These are phyloP conservation scores for Alcis repandata DNA, from an alignment of 2,888 invertebrate genomes.

Conservation along the genomic window DNA sequence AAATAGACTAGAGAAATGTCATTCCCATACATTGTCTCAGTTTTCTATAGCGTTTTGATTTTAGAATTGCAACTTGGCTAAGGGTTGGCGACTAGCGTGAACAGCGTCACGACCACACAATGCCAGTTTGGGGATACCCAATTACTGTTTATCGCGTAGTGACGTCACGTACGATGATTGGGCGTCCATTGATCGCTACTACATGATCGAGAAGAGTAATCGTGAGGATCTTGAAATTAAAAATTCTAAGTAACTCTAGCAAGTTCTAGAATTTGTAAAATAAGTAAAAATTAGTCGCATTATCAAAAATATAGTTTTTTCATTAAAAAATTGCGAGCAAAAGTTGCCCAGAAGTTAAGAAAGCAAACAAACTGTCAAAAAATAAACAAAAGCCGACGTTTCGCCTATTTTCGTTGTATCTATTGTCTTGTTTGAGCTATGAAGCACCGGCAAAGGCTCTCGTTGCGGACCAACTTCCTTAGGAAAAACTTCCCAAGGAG, in stretches of 20 bases:
- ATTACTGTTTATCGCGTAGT: too few relatives aligned
- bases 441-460: conserved; percentile 58
- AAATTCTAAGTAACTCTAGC: neutral
- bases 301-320: neutral
- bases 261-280: too few relatives aligned
- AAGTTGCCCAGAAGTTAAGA: conserved; percentile 47
- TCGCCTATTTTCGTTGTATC: conserved; percentile 65
- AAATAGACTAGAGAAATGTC: too few relatives aligned
- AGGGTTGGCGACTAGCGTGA: too few relatives aligned
- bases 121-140: too few relatives aligned
- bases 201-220: too few relatives aligned
- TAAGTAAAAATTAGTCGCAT: neutral
- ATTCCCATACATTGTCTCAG: too few relatives aligned
- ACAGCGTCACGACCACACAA: too few relatives aligned
- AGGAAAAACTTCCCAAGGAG: conserved; percentile 65
- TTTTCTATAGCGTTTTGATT: too few relatives aligned
- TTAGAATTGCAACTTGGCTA: too few relatives aligned
- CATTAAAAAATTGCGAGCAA: conserved; percentile 46
- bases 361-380: conserved; percentile 55
- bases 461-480: conserved; percentile 67
- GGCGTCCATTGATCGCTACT: too few relatives aligned
- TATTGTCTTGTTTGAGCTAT: conserved; percentile 68
- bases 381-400: conserved; percentile 67
- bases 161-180: too few relatives aligned
- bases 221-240: neutral